Percentiles rank a stretch among this genome's conserved stretches.
Conservation (phyloP, 1,140 invertebrate species). For the Hirudo medicinalis region DNA sequence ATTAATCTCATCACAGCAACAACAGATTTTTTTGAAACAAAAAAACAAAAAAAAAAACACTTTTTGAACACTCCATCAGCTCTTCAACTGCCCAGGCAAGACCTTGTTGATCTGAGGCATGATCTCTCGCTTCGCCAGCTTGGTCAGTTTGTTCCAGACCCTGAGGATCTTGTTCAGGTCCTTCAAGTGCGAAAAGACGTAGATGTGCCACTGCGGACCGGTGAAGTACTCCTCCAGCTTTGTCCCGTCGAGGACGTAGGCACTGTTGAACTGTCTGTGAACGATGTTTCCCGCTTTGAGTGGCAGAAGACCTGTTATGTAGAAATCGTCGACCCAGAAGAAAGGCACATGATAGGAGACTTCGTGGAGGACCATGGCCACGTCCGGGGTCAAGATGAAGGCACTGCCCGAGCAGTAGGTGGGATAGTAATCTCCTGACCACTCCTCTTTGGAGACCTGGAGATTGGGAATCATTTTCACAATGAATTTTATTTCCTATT, state of each 20-base stretch:
- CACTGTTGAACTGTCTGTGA: slow-evolving; percentile 22
- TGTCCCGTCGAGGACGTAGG: slow-evolving; percentile 21
- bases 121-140: slow-evolving; percentile 13
- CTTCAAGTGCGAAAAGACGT: slow-evolving; percentile 23
- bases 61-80: not conserved
- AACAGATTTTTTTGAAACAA: no score
- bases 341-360: slow-evolving; percentile 24
- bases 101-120: slow-evolving; percentile 12
- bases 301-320: slow-evolving; percentile 24
- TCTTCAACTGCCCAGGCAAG: slow-evolving; percentile 2
- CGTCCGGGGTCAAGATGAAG: slow-evolving; percentile 20
- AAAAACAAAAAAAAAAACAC: no score
- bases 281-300: slow-evolving; percentile 20
- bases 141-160: slow-evolving; percentile 19
- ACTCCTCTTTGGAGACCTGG: slow-evolving; percentile 18
- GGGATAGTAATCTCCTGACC: slow-evolving; percentile 21
- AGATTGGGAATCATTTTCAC: no score
- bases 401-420: slow-evolving; percentile 23
- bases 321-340: slow-evolving; percentile 28
- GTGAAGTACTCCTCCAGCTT: slow-evolving; percentile 23
- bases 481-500: no score
- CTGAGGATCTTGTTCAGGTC: slow-evolving; percentile 18
- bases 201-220: slow-evolving; percentile 21
- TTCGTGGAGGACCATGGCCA: slow-evolving; percentile 18
- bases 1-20: no score